Evolutionary conservation across 1,140 invertebrate genomes (phyloP), one percentile per base, ranked within the genome.

Genomic region (Nasonia vitripennis): DNA sequence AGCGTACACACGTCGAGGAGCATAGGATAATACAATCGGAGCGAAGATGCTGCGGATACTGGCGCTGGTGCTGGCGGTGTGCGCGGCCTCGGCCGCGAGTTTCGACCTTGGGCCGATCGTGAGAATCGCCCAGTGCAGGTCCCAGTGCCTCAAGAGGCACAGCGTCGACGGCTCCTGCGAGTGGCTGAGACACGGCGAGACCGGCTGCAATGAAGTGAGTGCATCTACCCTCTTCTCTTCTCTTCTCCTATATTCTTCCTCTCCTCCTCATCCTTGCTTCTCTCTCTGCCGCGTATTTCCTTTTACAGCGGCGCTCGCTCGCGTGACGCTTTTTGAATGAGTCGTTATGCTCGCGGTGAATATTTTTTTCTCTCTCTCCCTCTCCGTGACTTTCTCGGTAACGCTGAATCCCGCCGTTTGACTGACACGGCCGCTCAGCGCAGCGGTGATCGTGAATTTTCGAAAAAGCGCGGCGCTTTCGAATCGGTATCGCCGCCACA

Each of bases 81-180:
- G 87, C 84, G 81, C 87, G 73, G 81, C 81, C 41, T 37, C 31
- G 14, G 81, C 27, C 14, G 73, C 86, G 23, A 85, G 89, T 55
- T 91, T 93, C 82, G 92, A 93, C 87, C 90, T 93, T 74, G 92
- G 91, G 70, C 90, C 92, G 23, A 86, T 90, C 83, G 84, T 93
- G 41, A 89, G 91, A 77, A 90, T 90, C 84, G 93, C 91, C n/a
- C 92, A 92, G 87, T 93, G 93, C 88, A 91, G 91, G 88, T 92
- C 92, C 17, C 90, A 90, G 83, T 93, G 93, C 78, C 83, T 93
- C 12, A 89, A 88, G 70, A 90, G 89, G 51, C 89, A 91, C 86
- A 92, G 90, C 77, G 31, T 86, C 20, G 91, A 93, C 74, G 92
- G 91, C 9, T 89, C 84, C 9, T 92, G 91, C 87, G 90, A 92